Conservation (phyloP, 2,888 invertebrate species). For the Toxonevra muliebris region DNA sequence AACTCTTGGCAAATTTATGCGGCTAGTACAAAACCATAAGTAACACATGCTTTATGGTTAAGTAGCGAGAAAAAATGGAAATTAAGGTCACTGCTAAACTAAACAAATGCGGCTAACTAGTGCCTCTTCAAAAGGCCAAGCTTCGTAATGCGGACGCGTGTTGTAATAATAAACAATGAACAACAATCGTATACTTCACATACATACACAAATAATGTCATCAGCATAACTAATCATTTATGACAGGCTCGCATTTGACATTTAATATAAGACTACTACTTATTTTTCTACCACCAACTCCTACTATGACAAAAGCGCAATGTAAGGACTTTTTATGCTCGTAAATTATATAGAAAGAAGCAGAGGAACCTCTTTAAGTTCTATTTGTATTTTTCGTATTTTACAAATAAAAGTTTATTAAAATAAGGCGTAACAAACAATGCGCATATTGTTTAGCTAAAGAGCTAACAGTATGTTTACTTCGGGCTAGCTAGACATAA, state of each 20-base stretch:
- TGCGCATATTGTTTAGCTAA: conserved; percentile 20
- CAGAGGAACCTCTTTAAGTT: not conserved
- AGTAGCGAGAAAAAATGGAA: conserved; percentile 9
- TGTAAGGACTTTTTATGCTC: too few species aligned
- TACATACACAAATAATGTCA: conserved; percentile 34
- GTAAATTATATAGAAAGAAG: too few species aligned
- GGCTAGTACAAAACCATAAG: too few species aligned
- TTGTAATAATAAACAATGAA: conserved; percentile 24
- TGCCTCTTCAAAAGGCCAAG: not conserved
- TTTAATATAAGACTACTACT: conserved; percentile 8
- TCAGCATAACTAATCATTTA: conserved; percentile 40
- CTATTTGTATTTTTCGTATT: not conserved
- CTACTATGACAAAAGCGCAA: too few species aligned
- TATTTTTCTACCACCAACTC: too few species aligned
- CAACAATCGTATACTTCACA: not conserved
- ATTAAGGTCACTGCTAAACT: conserved; percentile 19
- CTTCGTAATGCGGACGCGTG: not conserved
- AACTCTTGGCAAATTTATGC: too few species aligned
- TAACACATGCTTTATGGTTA: not conserved
- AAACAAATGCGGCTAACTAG: not conserved
- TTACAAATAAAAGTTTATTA: conserved; percentile 17
- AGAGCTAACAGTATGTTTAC: not conserved
- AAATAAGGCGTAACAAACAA: conserved; percentile 30
- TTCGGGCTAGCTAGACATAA: too few species aligned
- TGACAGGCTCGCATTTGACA: conserved; percentile 25